These are phyloP conservation scores for Cybosia mesomella DNA, from an alignment of 2,888 invertebrate species.

Conservation along the genomic window DNA sequence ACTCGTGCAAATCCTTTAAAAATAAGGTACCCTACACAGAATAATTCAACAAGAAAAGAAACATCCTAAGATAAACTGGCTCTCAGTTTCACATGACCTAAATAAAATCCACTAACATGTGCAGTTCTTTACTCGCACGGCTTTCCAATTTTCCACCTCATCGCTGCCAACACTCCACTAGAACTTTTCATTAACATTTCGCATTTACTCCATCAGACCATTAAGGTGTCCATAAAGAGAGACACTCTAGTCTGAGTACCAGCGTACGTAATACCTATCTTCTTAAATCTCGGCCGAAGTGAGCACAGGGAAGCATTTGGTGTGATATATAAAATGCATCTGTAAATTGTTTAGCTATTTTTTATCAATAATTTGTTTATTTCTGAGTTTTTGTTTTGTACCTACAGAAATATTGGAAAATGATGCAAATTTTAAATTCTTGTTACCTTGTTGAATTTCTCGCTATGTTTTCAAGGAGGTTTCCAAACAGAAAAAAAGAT, in stretches of 20 bases:
- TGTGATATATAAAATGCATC: background rate
- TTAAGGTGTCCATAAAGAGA: slow-evolving; percentile 65
- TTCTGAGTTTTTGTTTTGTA: background rate
- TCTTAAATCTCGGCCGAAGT: slow-evolving; percentile 72
- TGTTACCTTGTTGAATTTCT: too few relatives aligned
- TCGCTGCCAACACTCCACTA: slow-evolving; percentile 51
- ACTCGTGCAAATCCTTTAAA: too few relatives aligned
- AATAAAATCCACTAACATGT: slow-evolving; percentile 31
- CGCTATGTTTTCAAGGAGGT: too few relatives aligned
- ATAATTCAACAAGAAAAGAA: background rate
- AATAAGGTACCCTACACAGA: background rate
- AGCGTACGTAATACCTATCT: slow-evolving; percentile 69
- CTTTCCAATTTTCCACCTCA: slow-evolving; percentile 51
- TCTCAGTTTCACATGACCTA: slow-evolving; percentile 25
- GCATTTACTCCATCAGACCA: slow-evolving; percentile 59
- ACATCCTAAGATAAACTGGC: background rate
- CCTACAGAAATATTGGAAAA: too few relatives aligned
- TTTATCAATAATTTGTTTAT: too few relatives aligned
- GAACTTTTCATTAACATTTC: slow-evolving; percentile 68
- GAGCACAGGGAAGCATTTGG: slow-evolving; percentile 49
- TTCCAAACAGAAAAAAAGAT: too few relatives aligned
- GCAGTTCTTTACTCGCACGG: slow-evolving; percentile 26
- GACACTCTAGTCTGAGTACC: slow-evolving; percentile 57
- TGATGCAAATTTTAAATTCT: too few relatives aligned
- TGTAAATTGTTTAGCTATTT: background rate